phyloP scores from a whole-genome alignment of 2,797 vertebrate species.

The Argentina silus region DNA sequence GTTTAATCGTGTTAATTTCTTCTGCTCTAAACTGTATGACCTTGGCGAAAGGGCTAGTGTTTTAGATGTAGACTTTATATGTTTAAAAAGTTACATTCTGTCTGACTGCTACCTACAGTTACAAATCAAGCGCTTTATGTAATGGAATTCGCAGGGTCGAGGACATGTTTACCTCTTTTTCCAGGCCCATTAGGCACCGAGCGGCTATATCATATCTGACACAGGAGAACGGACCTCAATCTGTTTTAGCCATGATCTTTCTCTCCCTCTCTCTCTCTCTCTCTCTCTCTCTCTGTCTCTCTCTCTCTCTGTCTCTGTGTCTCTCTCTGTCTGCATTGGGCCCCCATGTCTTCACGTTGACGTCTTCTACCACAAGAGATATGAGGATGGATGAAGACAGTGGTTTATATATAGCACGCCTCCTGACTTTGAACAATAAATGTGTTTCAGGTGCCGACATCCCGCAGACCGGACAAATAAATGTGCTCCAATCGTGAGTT shows the following conservation, averaged over 20 bases:
- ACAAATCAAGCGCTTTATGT: conserved; percentile 75
- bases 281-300: too few species aligned
- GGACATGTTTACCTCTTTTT: conserved; percentile 80
- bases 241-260: conserved; percentile 76
- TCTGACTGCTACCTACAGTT: conserved; percentile 52
- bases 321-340: conserved; percentile 47
- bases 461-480: conserved; percentile 60
- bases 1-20: conserved; percentile 39
- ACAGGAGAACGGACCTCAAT: conserved; percentile 68
- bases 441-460: conserved; percentile 65
- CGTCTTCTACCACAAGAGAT: conserved; percentile 48
- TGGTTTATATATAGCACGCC: conserved; percentile 53
- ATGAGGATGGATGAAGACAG: conserved; percentile 57
- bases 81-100: conserved; percentile 15
- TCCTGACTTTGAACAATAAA: conserved; percentile 63
- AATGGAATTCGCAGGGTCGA: conserved; percentile 76
- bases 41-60: conserved; percentile 53
- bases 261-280: too few species aligned
- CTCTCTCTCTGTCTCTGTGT: too few species aligned
- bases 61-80: conserved; percentile 31
- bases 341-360: conserved; percentile 56
- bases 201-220: conserved; percentile 77
- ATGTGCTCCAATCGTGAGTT: conserved; percentile 4
- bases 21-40: conserved; percentile 31
- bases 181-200: conserved; percentile 75